These are phyloP conservation scores for Dolichoris vasculosae DNA, from an alignment of 1,140 invertebrate species.

Conservation along the genomic window DNA sequence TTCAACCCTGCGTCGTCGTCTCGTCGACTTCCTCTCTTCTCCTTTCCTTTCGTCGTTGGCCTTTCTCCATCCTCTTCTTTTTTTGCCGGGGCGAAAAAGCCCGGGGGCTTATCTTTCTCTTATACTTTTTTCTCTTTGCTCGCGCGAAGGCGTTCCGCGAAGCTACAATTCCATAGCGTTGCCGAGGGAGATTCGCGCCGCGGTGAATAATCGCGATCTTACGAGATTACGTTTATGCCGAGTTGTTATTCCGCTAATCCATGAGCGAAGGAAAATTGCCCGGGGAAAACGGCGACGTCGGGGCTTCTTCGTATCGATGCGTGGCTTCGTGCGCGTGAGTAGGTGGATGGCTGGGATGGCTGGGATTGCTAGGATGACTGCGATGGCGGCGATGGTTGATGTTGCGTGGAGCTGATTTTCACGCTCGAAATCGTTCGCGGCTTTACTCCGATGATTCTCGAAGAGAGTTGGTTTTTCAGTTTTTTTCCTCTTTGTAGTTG, in stretches of 20 bases:
- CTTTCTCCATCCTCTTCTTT: constrained; percentile 42
- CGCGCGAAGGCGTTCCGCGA: constrained; percentile 29
- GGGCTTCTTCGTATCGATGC: not conserved
- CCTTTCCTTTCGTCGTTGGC: constrained; percentile 38
- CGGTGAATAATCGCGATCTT: constrained; percentile 53
- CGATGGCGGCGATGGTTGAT: not conserved
- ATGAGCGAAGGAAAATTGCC: constrained; percentile 36
- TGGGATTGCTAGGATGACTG: not conserved
- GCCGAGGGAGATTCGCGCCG: constrained; percentile 6
- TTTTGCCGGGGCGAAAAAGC: constrained; percentile 40
- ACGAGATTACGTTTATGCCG: constrained; percentile 49
- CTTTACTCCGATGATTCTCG: constrained; percentile 27
- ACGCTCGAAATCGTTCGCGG: constrained; percentile 31
- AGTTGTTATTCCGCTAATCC: constrained; percentile 53
- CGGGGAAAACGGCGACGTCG: constrained; percentile 7
- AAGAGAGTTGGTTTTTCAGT: constrained; percentile 14
- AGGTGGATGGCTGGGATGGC: not conserved
- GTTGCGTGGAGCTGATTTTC: constrained; percentile 40
- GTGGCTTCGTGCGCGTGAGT: not conserved
- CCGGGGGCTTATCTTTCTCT: constrained; percentile 44
- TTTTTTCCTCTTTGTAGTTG: not conserved
- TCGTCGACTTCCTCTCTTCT: constrained; percentile 33
- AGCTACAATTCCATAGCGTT: constrained; percentile 28
- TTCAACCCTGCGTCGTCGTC: constrained; percentile 54
- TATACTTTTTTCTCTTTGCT: constrained; percentile 29